A percentile compares a stretch with the other conserved stretches of the same genome.
Evolutionary conservation across 1,140 invertebrate species (phyloP).

Genomic region (Neodiprion lecontei): DNA sequence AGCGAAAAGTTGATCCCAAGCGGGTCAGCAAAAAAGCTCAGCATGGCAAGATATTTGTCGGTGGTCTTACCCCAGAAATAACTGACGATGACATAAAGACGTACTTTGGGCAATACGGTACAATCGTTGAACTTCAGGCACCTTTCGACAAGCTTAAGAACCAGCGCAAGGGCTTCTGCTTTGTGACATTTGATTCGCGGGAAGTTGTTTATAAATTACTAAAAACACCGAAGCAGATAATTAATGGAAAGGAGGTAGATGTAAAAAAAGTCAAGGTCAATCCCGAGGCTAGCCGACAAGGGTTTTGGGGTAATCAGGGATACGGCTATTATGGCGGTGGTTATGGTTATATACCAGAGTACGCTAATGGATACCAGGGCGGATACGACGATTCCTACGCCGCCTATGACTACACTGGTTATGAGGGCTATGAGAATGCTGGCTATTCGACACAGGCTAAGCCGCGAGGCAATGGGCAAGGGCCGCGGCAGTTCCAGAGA

Average conservation of each 20-base stretch:
- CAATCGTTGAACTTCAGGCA: conserved; percentile 71
- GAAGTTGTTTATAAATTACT: conserved; percentile 69
- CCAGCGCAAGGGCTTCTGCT: conserved; percentile 72
- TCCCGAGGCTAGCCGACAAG: conserved; percentile 54
- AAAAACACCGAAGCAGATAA: conserved; percentile 69
- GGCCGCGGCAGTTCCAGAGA: conserved; percentile 60
- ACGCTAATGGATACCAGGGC: conserved; percentile 56
- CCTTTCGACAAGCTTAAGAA: conserved; percentile 77
- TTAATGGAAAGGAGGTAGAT: conserved; percentile 70
- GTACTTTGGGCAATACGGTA: conserved; percentile 71
- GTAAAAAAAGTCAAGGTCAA: conserved; percentile 65
- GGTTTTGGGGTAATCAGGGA: conserved; percentile 56
- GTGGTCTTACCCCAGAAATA: conserved; percentile 70
- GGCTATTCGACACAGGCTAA: conserved; percentile 52
- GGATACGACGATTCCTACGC: conserved; percentile 57
- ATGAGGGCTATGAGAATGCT: conserved; percentile 56
- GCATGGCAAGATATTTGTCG: conserved; percentile 74
- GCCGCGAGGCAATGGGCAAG: conserved; percentile 56
- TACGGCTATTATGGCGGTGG: conserved; percentile 53
- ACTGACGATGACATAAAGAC: conserved; percentile 69
- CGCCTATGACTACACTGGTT: conserved; percentile 54
- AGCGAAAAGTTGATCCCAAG: conserved; percentile 72
- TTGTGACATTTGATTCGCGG: conserved; percentile 72
- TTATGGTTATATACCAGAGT: conserved; percentile 59
- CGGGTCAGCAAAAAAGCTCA: conserved; percentile 67